Percentiles rank a stretch among this genome's conserved stretches.
Conservation (phyloP, 2,113 vertebrate species). For the Colinus virginianus region DNA sequence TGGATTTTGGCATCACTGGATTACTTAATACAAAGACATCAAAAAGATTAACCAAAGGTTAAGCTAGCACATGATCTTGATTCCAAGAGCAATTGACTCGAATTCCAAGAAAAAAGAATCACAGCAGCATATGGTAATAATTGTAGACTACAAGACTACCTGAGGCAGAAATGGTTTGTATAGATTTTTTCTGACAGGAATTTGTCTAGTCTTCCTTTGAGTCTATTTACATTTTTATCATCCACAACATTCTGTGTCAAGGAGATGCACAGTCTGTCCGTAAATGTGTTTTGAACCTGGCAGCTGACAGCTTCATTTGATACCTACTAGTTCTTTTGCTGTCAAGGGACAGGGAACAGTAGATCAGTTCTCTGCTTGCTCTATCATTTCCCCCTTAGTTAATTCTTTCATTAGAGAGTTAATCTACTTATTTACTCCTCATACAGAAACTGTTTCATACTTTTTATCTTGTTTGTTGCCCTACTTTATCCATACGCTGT, state of each 20-base stretch:
- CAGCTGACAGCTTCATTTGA: conserved; percentile 62
- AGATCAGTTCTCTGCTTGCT: background rate
- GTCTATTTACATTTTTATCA: conserved; percentile 61
- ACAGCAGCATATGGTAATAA: background rate
- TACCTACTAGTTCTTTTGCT: conserved; percentile 9
- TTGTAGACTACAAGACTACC: conserved; percentile 15
- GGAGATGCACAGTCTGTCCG: background rate
- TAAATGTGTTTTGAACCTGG: conserved; percentile 50
- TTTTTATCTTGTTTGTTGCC: background rate
- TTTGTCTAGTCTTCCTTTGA: conserved; percentile 28
- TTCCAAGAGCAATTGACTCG: background rate
- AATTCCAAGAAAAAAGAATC: background rate
- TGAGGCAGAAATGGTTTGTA: conserved; percentile 17
- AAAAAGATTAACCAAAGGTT: background rate
- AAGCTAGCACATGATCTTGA: background rate
- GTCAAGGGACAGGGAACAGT: conserved; percentile 35
- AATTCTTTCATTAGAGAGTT: background rate
- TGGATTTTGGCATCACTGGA: background rate
- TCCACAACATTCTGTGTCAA: conserved; percentile 15
- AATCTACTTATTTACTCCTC: conserved; percentile 30
- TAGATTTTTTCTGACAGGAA: conserved; percentile 50
- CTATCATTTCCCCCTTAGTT: conserved; percentile 27
- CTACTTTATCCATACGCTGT: background rate
- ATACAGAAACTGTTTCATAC: background rate
- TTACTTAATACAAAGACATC: background rate